Conservation (phyloP, 2,113 vertebrate genomes). For the Gallinago jamesoni region DNA sequence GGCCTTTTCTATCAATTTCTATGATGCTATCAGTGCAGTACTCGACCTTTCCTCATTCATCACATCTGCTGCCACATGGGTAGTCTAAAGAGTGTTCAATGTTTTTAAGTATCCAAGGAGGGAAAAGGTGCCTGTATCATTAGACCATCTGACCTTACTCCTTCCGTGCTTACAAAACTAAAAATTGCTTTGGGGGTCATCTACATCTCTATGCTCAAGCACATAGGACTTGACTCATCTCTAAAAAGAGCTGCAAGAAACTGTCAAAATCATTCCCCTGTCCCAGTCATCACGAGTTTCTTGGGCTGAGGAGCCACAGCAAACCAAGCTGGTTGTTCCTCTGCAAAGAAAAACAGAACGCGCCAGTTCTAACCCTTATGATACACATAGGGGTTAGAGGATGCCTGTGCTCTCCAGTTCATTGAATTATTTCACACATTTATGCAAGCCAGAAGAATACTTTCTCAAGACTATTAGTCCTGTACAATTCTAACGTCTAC, state of each 20-base stretch:
- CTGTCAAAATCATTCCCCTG: background rate
- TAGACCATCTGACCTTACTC: background rate
- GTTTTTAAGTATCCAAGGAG: background rate
- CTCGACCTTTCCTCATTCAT: background rate
- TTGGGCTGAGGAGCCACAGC: background rate
- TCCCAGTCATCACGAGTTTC: background rate
- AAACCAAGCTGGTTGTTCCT: background rate
- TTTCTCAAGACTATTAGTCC: background rate
- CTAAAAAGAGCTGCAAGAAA: background rate
- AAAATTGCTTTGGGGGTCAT: background rate
- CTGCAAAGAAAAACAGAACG: background rate
- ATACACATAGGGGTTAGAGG: background rate
- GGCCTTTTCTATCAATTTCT: background rate
- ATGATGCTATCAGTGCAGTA: background rate
- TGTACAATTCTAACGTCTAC: background rate
- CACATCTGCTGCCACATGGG: background rate
- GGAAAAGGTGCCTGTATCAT: background rate
- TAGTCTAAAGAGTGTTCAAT: background rate
- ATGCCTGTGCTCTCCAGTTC: background rate
- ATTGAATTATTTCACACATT: background rate
- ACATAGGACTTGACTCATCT: background rate
- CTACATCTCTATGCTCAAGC: background rate
- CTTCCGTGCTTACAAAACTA: background rate
- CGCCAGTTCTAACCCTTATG: accelerated
- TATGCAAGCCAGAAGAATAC: background rate